Percentiles rank a stretch among this genome's conserved stretches.
Conservation (phyloP, 2,113 vertebrate species). For the Rhineura floridana region DNA sequence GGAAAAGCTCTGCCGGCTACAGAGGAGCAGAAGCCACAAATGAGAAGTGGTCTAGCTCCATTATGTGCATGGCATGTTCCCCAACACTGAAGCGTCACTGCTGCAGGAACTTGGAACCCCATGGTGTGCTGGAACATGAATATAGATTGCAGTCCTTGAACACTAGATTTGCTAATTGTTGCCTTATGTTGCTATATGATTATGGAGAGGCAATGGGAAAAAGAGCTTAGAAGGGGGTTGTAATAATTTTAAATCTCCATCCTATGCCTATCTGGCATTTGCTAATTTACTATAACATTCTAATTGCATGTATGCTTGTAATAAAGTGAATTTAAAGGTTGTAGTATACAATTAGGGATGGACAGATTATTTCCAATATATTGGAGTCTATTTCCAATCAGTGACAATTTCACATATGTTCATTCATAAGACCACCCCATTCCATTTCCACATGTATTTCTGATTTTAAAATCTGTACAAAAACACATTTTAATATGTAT, state of each 20-base stretch:
- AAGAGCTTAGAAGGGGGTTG: slow-evolving; percentile 42
- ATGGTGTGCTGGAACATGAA: not conserved
- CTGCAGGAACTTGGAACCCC: not conserved
- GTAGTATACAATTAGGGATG: not conserved
- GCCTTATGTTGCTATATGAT: not conserved
- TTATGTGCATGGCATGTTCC: not conserved
- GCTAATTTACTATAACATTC: slow-evolving; percentile 26
- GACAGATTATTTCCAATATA: too few species aligned
- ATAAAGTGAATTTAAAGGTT: slow-evolving; percentile 29
- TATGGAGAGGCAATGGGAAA: slow-evolving; percentile 17
- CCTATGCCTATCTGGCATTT: slow-evolving; percentile 50
- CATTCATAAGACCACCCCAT: too few species aligned
- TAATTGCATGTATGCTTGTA: slow-evolving; percentile 35
- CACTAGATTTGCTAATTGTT: not conserved
- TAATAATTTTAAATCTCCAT: slow-evolving; percentile 37
- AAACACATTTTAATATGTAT: too few species aligned
- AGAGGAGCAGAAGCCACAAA: not conserved
- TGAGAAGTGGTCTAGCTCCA: not conserved
- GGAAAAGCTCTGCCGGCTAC: not conserved
- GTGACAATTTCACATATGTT: too few species aligned
- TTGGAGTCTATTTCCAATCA: too few species aligned
- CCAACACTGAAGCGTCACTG: too few species aligned
- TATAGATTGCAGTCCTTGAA: not conserved
- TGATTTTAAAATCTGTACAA: too few species aligned
- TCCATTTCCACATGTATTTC: too few species aligned